phyloP scores from a whole-genome alignment of 30 jellyfish, hydroid and myxozoan genomes.

The Aurelia sp. region DNA sequence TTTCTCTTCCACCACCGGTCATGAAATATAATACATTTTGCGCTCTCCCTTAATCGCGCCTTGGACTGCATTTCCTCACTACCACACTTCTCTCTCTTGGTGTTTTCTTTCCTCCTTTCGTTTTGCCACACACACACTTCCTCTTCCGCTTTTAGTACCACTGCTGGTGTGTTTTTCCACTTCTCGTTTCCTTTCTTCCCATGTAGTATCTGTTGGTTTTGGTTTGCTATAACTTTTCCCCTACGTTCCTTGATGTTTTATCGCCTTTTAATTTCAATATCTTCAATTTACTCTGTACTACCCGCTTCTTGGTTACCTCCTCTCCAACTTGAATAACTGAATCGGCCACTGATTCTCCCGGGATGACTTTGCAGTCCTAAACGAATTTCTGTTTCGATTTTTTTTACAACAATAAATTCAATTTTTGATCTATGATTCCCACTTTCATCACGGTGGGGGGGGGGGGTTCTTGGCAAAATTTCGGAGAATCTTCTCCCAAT shows the following conservation, averaged over 20 bases:
- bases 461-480: too few relatives aligned
- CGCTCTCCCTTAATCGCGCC: not conserved
- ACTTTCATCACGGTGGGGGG: too few relatives aligned
- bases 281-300: constrained; percentile 1
- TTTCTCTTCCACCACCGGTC: too few relatives aligned
- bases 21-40: not conserved
- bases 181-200: constrained; percentile 7
- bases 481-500: too few relatives aligned
- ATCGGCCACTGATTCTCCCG: not conserved
- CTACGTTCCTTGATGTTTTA: constrained; percentile 4
- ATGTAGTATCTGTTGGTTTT: constrained; percentile 3
- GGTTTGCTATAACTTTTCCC: not conserved
- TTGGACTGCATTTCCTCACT: constrained; percentile 30
- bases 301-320: constrained; percentile 1
- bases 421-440: too few relatives aligned
- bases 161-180: not conserved
- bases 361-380: constrained; percentile 9
- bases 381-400: too few relatives aligned
- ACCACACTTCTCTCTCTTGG: constrained; percentile 31
- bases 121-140: constrained; percentile 48
- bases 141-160: not conserved
- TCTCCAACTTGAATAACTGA: constrained; percentile 7
- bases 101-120: constrained; percentile 15
- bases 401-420: too few relatives aligned
- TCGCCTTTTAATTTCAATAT: not conserved